Conservation (phyloP, 92 coral and sea anemone species). For the Porites rus region DNA sequence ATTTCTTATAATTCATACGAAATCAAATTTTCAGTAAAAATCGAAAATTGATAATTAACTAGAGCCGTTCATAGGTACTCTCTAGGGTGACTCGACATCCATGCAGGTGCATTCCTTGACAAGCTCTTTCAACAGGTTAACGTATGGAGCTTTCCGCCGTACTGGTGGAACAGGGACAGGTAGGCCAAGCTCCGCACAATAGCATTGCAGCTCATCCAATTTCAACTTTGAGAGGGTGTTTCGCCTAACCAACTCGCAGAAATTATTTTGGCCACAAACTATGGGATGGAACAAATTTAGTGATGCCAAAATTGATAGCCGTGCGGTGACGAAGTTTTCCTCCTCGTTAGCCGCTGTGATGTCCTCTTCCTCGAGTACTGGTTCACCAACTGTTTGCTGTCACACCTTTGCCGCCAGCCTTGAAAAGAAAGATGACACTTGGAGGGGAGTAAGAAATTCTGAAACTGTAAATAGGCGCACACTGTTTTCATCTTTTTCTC, state of each 20-base stretch:
- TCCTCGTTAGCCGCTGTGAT: constrained; percentile 41
- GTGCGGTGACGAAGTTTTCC: constrained; percentile 29
- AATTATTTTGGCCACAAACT: constrained; percentile 31
- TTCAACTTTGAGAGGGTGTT: constrained; percentile 15
- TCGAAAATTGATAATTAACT: no score
- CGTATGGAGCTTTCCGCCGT: constrained; percentile 28
- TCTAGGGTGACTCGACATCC: not conserved
- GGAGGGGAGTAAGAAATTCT: constrained; percentile 36
- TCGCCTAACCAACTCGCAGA: constrained; percentile 35
- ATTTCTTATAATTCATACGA: no score
- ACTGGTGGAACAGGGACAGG: constrained; percentile 42
- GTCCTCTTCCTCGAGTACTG: constrained; percentile 20
- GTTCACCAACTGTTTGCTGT: constrained; percentile 28
- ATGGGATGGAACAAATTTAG: constrained; percentile 40
- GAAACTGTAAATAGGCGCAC: constrained; percentile 24
- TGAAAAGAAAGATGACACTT: constrained; percentile 48
- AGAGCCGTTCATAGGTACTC: no score
- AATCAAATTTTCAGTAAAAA: no score
- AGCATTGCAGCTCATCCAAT: constrained; percentile 25
- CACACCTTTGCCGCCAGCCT: constrained; percentile 55
- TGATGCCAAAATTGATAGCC: constrained; percentile 30
- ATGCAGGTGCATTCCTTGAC: constrained; percentile 16
- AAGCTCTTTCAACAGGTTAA: constrained; percentile 20
- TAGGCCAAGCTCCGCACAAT: constrained; percentile 23
- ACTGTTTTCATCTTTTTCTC: constrained; percentile 7